Evolutionary conservation across 2,888 invertebrate genomes (phyloP).

Genomic region (Teleogryllus oceanicus): DNA sequence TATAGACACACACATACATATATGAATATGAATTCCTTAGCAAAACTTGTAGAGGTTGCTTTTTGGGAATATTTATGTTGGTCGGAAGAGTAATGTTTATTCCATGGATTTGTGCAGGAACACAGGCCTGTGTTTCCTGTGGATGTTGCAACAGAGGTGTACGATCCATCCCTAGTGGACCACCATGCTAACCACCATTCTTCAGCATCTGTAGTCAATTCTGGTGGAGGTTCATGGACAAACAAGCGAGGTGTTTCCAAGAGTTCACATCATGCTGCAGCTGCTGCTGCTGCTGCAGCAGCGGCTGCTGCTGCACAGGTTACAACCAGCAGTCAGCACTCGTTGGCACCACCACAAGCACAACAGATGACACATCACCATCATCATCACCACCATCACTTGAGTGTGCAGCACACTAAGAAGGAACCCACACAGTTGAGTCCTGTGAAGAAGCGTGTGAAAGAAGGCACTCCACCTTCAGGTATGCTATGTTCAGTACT

Average conservation of each 20-base stretch:
- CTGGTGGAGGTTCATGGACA: slow-evolving; percentile 24
- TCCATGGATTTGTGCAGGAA: slow-evolving; percentile 47
- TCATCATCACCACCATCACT: slow-evolving; percentile 54
- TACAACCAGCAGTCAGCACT: slow-evolving; percentile 21
- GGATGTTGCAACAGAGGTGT: slow-evolving; percentile 44
- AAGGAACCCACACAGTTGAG: slow-evolving; percentile 88
- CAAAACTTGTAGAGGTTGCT: too few species aligned
- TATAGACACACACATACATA: too few species aligned
- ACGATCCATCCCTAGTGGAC: slow-evolving; percentile 35
- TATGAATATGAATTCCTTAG: too few species aligned
- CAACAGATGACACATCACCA: slow-evolving; percentile 43
- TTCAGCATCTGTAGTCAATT: slow-evolving; percentile 27
- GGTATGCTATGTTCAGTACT: slow-evolving; percentile 39
- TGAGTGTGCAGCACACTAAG: slow-evolving; percentile 48
- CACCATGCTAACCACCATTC: slow-evolving; percentile 31
- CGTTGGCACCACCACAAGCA: slow-evolving; percentile 48
- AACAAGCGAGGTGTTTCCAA: slow-evolving; percentile 33
- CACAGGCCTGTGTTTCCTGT: slow-evolving; percentile 62
- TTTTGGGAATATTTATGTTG: too few species aligned
- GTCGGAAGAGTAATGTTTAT: slow-evolving; percentile 32
- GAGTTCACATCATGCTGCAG: slow-evolving; percentile 24
- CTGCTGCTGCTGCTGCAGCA: not conserved
- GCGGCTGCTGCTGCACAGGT: slow-evolving; percentile 19
- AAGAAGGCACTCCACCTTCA: slow-evolving; percentile 86
- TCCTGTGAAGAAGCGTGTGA: slow-evolving; percentile 95